Evolutionary conservation across 2,113 vertebrate genomes (phyloP).

Genomic region (Panthera uncia): DNA sequence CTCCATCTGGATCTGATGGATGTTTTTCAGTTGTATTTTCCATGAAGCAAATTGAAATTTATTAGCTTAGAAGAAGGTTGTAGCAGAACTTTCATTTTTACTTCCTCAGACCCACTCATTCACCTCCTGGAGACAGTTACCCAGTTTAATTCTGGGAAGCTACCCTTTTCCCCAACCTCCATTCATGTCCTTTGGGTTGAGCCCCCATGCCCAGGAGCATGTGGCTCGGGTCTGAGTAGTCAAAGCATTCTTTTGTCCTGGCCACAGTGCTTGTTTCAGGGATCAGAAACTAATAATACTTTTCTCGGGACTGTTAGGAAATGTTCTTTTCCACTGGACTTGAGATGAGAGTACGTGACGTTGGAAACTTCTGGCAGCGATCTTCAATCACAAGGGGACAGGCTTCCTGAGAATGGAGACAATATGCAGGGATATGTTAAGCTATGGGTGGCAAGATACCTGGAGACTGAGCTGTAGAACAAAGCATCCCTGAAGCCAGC

Average conservation of each 20-base stretch:
- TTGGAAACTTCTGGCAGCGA: background rate
- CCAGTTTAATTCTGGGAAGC: background rate
- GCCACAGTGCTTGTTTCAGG: background rate
- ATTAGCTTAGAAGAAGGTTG: background rate
- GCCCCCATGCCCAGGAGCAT: background rate
- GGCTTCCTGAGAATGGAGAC: background rate
- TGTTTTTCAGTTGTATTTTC: slow-evolving; percentile 8
- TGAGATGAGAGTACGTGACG: background rate
- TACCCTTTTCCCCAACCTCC: background rate
- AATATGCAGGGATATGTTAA: background rate
- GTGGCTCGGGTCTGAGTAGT: background rate
- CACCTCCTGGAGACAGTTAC: background rate
- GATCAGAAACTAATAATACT: background rate
- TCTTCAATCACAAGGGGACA: background rate
- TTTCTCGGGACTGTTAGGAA: background rate
- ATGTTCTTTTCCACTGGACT: background rate
- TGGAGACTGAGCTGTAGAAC: background rate
- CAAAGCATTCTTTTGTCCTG: background rate
- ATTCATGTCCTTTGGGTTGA: background rate
- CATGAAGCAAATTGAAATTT: background rate
- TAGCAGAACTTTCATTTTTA: background rate
- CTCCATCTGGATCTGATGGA: background rate
- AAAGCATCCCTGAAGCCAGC: background rate
- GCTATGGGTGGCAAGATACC: background rate
- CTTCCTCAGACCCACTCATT: background rate